Evolutionary conservation across 2,888 invertebrate species (phyloP).

Genomic region (Cosmia trapezina): DNA sequence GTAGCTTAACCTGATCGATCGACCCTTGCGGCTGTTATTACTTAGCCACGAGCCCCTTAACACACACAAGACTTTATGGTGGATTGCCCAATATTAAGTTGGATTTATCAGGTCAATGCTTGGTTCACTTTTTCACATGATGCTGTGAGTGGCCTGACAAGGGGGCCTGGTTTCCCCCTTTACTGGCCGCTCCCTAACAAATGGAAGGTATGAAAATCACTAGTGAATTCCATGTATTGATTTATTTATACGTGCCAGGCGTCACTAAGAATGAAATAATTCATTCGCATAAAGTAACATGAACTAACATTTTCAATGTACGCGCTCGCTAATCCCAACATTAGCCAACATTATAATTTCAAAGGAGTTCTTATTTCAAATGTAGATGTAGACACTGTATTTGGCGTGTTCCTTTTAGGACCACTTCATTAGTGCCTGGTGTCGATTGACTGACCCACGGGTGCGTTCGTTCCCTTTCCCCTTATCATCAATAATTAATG

Average conservation of each 20-base stretch:
- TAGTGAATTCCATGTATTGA: not conserved
- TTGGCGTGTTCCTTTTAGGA: slow-evolving; percentile 74
- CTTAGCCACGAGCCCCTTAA: no score
- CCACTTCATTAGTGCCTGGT: slow-evolving; percentile 80
- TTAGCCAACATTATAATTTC: slow-evolving; percentile 72
- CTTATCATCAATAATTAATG: slow-evolving; percentile 84
- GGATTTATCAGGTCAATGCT: not conserved
- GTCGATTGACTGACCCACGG: slow-evolving; percentile 77
- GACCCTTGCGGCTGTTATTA: no score
- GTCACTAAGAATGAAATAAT: not conserved
- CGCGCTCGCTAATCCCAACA: slow-evolving; percentile 24
- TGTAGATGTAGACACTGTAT: slow-evolving; percentile 63
- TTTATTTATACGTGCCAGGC: not conserved
- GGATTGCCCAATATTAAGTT: not conserved
- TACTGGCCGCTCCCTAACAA: no score
- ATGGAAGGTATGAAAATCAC: not conserved
- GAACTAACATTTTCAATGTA: slow-evolving; percentile 9
- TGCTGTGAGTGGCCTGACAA: no score
- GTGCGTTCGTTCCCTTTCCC: slow-evolving; percentile 69
- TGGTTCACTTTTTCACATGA: no score
- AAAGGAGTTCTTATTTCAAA: slow-evolving; percentile 67
- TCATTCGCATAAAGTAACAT: not conserved
- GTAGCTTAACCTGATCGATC: no score
- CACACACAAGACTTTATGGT: not conserved
- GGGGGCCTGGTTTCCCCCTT: no score